phyloP scores from a whole-genome alignment of 2,113 vertebrate genomes.

The Pungitius pungitius region DNA sequence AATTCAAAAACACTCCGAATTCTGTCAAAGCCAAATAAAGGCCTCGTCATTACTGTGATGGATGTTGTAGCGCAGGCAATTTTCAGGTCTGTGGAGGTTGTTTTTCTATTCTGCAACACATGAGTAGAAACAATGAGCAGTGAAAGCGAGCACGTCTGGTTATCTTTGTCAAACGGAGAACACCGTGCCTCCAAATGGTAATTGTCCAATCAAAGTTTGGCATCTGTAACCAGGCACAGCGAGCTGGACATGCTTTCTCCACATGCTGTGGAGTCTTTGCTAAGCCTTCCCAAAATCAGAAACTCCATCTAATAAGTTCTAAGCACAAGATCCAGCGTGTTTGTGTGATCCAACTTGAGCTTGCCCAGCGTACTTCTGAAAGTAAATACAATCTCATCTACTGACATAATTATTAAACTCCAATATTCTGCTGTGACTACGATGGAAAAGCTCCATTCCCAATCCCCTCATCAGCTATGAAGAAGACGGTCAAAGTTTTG shows the following conservation, averaged over 20 bases:
- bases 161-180: background rate
- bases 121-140: background rate
- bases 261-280: background rate
- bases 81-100: slow-evolving; percentile 1
- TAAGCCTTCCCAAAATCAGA: background rate
- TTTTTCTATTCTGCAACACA: slow-evolving; percentile 13
- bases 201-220: background rate
- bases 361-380: background rate
- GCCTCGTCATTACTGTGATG: background rate
- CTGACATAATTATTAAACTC: background rate
- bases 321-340: background rate
- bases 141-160: background rate
- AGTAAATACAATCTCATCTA: background rate
- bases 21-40: slow-evolving; percentile 34
- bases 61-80: slow-evolving; percentile 1
- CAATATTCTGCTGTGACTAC: background rate
- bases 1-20: background rate
- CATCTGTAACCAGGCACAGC: background rate
- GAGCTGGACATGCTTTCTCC: background rate
- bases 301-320: background rate
- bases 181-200: background rate
- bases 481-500: background rate
- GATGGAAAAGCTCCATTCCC: background rate
- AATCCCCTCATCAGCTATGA: background rate
- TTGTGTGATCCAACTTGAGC: background rate